These are phyloP conservation scores for Panzeria rudis DNA, from an alignment of 2,888 invertebrate genomes.

Conservation along the genomic window DNA sequence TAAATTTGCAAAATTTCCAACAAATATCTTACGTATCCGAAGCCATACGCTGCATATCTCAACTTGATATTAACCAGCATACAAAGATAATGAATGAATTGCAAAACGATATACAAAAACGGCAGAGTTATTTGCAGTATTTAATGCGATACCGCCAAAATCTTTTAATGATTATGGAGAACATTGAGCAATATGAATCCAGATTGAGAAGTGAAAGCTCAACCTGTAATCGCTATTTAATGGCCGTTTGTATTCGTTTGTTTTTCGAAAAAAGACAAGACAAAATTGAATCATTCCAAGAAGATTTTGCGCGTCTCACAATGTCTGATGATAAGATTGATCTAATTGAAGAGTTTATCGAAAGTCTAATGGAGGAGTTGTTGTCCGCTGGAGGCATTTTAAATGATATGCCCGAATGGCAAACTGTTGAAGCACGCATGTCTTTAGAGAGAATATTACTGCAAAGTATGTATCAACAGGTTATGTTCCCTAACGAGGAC, in stretches of 20 bases:
- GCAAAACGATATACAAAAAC: conserved; percentile 89
- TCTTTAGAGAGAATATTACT: conserved; percentile 96
- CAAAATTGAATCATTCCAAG: conserved; percentile 89
- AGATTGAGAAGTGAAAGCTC: conserved; percentile 88
- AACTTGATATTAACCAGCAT: conserved; percentile 89
- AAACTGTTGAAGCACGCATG: conserved; percentile 90
- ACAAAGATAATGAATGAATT: conserved; percentile 89
- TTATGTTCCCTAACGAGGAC: conserved; percentile 98
- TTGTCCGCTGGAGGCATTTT: conserved; percentile 88
- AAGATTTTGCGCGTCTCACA: conserved; percentile 91
- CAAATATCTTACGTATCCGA: conserved; percentile 92
- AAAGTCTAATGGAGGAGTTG: conserved; percentile 88
- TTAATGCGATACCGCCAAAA: conserved; percentile 91
- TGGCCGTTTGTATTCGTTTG: conserved; percentile 90
- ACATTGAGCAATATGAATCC: conserved; percentile 87
- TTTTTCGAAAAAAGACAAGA: conserved; percentile 92
- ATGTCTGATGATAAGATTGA: conserved; percentile 96
- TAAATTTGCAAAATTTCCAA: conserved; percentile 90
- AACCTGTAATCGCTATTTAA: conserved; percentile 89
- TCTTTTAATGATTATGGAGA: conserved; percentile 89
- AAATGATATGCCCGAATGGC: conserved; percentile 87
- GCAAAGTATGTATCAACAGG: conserved; percentile 94
- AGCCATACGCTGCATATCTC: conserved; percentile 90
- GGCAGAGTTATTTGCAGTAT: conserved; percentile 93
- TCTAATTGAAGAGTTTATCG: conserved; percentile 92